Evolutionary conservation across 2,888 invertebrate species (phyloP).

Genomic region (Cosmia trapezina): DNA sequence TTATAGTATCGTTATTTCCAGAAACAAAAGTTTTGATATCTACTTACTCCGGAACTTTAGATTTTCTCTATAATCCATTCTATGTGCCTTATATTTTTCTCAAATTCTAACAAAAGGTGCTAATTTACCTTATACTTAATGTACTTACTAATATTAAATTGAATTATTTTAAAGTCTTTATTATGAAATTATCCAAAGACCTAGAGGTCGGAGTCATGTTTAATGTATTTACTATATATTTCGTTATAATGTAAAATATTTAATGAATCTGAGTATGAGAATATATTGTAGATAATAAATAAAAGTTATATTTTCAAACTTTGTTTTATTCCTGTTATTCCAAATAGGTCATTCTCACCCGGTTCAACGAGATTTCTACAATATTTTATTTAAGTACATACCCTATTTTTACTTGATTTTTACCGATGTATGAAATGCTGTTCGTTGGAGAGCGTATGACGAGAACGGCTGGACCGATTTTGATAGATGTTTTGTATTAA

Average conservation of each 20-base stretch:
- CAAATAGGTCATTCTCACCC: background rate
- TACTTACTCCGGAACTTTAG: conserved; percentile 48
- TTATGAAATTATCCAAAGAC: conserved; percentile 82
- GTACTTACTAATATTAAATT: conserved; percentile 63
- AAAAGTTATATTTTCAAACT: conserved; percentile 83
- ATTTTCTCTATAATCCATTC: conserved; percentile 54
- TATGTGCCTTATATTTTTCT: conserved; percentile 71
- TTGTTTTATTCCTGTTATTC: conserved; percentile 23
- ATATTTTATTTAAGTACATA: background rate
- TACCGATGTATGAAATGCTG: no score
- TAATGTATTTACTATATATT: conserved; percentile 82
- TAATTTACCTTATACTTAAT: conserved; percentile 71
- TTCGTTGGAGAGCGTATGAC: no score
- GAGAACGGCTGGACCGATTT: no score
- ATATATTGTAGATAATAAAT: conserved; percentile 88
- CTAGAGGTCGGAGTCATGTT: conserved; percentile 87
- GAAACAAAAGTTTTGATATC: conserved; percentile 64
- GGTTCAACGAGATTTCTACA: no score
- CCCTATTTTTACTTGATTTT: no score
- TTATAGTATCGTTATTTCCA: conserved; percentile 86
- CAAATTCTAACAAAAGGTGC: conserved; percentile 76
- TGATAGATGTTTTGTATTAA: no score
- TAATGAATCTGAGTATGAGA: conserved; percentile 81
- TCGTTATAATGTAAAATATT: conserved; percentile 86
- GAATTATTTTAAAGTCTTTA: conserved; percentile 66